Evolutionary conservation across 2,797 vertebrate species (phyloP).

Genomic region (Tamandua tetradactyla): DNA sequence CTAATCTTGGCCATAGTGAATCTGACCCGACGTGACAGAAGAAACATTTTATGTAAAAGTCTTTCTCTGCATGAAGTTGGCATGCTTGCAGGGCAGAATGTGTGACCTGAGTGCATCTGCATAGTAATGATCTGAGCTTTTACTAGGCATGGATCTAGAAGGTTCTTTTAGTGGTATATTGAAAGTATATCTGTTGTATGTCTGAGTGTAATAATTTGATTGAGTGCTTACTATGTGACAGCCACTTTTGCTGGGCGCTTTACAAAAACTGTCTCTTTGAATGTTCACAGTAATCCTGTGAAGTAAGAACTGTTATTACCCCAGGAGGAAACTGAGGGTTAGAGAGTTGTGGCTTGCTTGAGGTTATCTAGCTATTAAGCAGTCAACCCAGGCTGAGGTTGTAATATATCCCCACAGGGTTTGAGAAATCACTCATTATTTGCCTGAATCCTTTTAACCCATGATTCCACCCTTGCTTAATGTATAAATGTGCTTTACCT

Average conservation of each 20-base stretch:
- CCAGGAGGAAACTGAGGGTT: background rate
- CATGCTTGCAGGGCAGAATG: background rate
- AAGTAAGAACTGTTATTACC: background rate
- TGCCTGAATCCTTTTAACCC: slow-evolving; percentile 20
- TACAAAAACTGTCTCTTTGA: background rate
- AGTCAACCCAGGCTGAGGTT: background rate
- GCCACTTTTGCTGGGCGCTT: background rate
- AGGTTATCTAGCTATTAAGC: background rate
- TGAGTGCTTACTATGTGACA: slow-evolving; percentile 32
- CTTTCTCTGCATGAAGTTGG: background rate
- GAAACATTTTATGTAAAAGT: background rate
- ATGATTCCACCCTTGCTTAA: background rate
- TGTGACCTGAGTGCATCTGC: background rate
- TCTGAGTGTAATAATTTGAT: background rate
- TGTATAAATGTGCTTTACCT: background rate
- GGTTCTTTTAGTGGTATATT: background rate
- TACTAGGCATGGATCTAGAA: background rate
- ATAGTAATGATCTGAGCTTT: background rate
- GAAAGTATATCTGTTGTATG: background rate
- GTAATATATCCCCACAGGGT: background rate
- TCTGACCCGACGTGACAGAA: background rate
- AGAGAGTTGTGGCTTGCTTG: background rate
- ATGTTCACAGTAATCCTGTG: background rate
- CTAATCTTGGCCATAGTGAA: background rate
- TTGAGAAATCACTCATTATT: slow-evolving; percentile 17